Percentiles rank a stretch among this genome's conserved stretches.
phyloP scores from a whole-genome alignment of 1,140 invertebrate species.

The Leptopilina clavipes region DNA sequence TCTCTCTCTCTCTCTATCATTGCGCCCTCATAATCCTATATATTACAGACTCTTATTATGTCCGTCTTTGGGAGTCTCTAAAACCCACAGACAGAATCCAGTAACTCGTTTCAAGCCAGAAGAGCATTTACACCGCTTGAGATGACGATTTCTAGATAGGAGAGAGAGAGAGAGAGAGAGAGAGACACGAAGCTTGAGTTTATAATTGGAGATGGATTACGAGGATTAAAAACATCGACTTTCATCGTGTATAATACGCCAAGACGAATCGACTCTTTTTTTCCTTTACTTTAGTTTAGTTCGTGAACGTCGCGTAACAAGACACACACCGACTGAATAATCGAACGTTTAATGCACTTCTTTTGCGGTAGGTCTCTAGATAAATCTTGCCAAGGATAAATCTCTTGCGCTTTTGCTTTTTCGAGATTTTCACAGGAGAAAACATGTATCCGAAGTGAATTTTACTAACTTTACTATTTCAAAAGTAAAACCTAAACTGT shows the following conservation, averaged over 20 bases:
- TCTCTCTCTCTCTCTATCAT: not conserved
- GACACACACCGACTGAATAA: constrained; percentile 30
- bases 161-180: not conserved
- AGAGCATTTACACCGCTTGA: constrained; percentile 28
- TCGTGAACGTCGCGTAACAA: constrained; percentile 26
- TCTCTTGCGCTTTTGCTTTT: constrained; percentile 1
- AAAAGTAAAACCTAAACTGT: too few relatives aligned
- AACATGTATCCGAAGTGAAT: not conserved
- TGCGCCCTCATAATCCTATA: constrained; percentile 21
- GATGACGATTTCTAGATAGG: constrained; percentile 32
- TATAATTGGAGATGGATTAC: constrained; percentile 33
- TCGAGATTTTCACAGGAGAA: not conserved
- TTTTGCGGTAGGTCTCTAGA: constrained; percentile 26
- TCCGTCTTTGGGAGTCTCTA: constrained; percentile 28
- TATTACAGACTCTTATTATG: constrained; percentile 22
- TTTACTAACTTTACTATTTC: too few relatives aligned
- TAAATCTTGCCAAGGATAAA: not conserved
- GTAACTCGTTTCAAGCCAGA: constrained; percentile 20
- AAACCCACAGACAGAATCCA: constrained; percentile 10
- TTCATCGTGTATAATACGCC: constrained; percentile 14
- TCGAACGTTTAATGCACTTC: constrained; percentile 31
- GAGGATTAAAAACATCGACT: constrained; percentile 28
- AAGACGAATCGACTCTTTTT: constrained; percentile 30
- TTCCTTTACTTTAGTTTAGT: too few relatives aligned
- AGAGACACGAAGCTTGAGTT: constrained; percentile 7